These are phyloP conservation scores for Dallia pectoralis DNA, from an alignment of 2,797 vertebrate species.

Conservation along the genomic window DNA sequence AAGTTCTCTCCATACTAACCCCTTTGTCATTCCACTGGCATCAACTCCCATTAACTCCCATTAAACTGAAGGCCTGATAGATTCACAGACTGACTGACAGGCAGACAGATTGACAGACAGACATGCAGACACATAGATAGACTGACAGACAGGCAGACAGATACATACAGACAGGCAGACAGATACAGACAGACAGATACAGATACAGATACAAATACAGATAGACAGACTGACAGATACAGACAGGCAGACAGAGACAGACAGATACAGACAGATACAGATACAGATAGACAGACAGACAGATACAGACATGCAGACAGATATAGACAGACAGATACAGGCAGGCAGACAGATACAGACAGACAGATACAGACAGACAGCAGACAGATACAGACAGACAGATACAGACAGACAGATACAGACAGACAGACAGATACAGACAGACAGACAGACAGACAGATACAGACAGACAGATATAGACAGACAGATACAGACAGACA, in stretches of 20 bases:
- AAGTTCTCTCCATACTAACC: constrained; percentile 31
- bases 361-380: too few species aligned
- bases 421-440: not conserved
- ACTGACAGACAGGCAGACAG: too few species aligned
- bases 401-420: too few species aligned
- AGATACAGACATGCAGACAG: too few species aligned
- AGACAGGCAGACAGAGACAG: not conserved
- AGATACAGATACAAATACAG: too few species aligned
- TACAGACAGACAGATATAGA: not conserved
- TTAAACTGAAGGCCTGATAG: constrained; percentile 7
- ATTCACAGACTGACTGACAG: not conserved
- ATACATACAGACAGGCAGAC: too few species aligned
- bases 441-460: too few species aligned
- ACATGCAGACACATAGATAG: too few species aligned
- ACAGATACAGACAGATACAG: too few species aligned
- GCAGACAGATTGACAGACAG: not conserved
- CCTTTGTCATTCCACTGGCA: constrained; percentile 39
- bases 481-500: not conserved
- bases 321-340: too few species aligned
- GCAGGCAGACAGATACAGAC: not conserved
- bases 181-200: too few species aligned
- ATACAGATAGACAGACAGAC: not conserved
- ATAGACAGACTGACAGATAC: too few species aligned
- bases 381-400: not conserved
- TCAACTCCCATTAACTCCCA: constrained; percentile 34